These are phyloP conservation scores for Sinocyclocheilus maitianheensis DNA, from an alignment of 2,113 vertebrate genomes.

Conservation along the genomic window DNA sequence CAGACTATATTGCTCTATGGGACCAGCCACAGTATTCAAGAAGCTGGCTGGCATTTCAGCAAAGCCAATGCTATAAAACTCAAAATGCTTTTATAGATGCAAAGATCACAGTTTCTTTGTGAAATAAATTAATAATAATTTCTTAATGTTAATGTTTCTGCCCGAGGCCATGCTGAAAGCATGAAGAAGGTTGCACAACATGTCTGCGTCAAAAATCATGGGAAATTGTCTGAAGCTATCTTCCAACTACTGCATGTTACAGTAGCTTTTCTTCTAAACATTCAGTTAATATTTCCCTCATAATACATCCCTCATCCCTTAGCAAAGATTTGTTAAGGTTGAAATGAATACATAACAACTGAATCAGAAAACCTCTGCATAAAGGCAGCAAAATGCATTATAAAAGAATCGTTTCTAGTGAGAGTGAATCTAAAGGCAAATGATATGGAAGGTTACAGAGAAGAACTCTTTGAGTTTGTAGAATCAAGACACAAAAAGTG, in stretches of 20 bases:
- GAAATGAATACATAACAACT: background rate
- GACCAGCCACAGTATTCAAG: background rate
- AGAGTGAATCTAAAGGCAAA: background rate
- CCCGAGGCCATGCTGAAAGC: constrained; percentile 14
- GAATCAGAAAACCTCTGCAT: background rate
- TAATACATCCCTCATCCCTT: background rate
- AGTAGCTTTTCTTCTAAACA: background rate
- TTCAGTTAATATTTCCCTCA: background rate
- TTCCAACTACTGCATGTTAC: background rate
- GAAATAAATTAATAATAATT: background rate
- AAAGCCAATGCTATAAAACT: background rate
- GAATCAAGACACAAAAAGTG: constrained; percentile 51
- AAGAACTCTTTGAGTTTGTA: constrained; percentile 22
- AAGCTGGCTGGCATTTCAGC: background rate
- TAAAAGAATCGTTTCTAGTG: background rate
- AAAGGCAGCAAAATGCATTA: background rate
- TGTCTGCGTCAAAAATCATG: background rate
- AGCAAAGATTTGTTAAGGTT: background rate
- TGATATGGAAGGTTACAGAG: constrained; percentile 3
- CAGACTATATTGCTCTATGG: background rate
- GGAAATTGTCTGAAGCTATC: background rate
- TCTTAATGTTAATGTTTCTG: constrained; percentile 25
- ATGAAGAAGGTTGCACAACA: background rate
- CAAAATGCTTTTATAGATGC: constrained; percentile 24
- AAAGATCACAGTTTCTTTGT: constrained; percentile 24